These are phyloP conservation scores for Drosophila azteca DNA, from an alignment of 1,140 invertebrate species.

Conservation along the genomic window DNA sequence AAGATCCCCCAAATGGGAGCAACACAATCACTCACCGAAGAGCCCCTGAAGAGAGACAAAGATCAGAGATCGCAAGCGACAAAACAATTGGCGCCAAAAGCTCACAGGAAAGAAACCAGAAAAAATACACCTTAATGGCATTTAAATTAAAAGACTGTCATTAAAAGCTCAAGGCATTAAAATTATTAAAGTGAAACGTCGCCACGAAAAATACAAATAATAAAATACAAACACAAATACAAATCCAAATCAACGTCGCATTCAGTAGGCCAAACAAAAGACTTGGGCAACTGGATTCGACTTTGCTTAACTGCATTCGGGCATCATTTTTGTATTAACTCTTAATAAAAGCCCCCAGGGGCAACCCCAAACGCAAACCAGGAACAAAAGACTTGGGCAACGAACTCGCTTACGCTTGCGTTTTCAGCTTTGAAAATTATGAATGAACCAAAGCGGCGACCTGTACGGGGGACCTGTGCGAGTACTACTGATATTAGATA, in stretches of 20 bases:
- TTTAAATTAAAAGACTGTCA: conserved; percentile 57
- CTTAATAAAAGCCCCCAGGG: conserved; percentile 31
- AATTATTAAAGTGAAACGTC: conserved; percentile 66
- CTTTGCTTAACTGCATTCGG: conserved; percentile 43
- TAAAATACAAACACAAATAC: conserved; percentile 44
- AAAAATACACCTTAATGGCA: conserved; percentile 55
- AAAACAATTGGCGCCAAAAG: conserved; percentile 32
- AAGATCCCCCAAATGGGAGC: conserved; percentile 41
- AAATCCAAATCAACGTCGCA: conserved; percentile 51
- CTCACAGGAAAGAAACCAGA: conserved; percentile 14
- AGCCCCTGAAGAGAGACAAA: conserved; percentile 27
- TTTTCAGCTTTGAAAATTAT: conserved; percentile 33
- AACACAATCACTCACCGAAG: conserved; percentile 39
- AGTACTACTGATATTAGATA: conserved; percentile 11
- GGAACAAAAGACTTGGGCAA: conserved; percentile 60
- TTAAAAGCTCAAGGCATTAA: conserved; percentile 57
- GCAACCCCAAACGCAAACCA: conserved; percentile 15
- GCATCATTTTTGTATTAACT: conserved; percentile 38
- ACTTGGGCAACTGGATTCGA: conserved; percentile 53
- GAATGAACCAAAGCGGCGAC: conserved; percentile 30
- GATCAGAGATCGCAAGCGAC: conserved; percentile 17
- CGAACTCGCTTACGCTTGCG: conserved; percentile 38
- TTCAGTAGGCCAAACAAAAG: conserved; percentile 56
- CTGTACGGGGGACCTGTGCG: not conserved
- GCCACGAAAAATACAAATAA: conserved; percentile 46